Evolutionary conservation across 2,888 invertebrate genomes (phyloP).

Genomic region (Troilus luridus): DNA sequence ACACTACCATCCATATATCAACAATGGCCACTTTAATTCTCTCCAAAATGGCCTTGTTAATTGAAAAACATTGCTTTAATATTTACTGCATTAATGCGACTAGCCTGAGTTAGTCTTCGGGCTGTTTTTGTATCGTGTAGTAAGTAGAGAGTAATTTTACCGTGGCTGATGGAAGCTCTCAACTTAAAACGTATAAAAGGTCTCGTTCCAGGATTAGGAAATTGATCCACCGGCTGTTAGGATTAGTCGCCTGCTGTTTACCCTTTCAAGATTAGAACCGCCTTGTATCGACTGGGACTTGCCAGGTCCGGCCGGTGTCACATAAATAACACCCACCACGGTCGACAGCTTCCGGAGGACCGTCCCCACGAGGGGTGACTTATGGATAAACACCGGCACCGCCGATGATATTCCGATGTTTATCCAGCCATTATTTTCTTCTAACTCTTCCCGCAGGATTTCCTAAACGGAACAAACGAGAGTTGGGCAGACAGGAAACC

Average conservation of each 20-base stretch:
- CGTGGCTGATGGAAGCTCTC: background rate
- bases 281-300: slow-evolving; percentile 1
- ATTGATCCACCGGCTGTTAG: background rate
- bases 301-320: background rate
- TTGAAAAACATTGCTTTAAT: background rate
- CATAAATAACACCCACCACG: slow-evolving; percentile 22
- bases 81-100: background rate
- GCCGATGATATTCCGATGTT: background rate
- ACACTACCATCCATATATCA: background rate
- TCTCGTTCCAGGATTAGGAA: background rate
- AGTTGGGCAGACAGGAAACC: background rate
- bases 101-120: background rate
- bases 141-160: background rate
- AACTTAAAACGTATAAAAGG: background rate
- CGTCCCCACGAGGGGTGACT: background rate
- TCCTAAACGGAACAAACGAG: background rate
- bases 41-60: background rate
- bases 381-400: background rate
- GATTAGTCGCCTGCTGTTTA: slow-evolving; percentile 27
- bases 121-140: background rate
- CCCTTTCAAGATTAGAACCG: slow-evolving; percentile 13
- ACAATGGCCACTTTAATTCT: background rate
- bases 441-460: background rate
- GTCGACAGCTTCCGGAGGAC: slow-evolving; percentile 16
- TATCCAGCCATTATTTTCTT: background rate